phyloP scores from a whole-genome alignment of 1,140 invertebrate species.

The Gonioctena quinquepunctata region DNA sequence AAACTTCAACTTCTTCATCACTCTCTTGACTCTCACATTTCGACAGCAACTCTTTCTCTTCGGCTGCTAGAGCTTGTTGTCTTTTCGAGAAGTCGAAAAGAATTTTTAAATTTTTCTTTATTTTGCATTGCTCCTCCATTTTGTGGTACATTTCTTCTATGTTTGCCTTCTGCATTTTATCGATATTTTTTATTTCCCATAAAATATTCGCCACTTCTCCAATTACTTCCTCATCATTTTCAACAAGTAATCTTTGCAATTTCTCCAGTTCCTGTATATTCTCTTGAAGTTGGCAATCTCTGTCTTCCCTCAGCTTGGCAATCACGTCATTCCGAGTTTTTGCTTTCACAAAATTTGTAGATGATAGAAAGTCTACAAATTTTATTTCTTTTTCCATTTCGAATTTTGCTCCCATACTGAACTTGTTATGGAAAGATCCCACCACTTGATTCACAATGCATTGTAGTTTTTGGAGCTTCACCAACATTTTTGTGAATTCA shows the following conservation, averaged over 20 bases:
- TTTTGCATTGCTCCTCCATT: constrained; percentile 29
- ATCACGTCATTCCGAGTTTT: constrained; percentile 33
- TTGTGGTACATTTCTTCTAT: constrained; percentile 43
- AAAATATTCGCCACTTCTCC: constrained; percentile 38
- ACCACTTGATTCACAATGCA: constrained; percentile 39
- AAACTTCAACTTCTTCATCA: constrained; percentile 11
- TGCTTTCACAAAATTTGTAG: constrained; percentile 30
- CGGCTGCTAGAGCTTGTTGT: constrained; percentile 34
- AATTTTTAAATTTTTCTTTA: constrained; percentile 46
- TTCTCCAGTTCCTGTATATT: constrained; percentile 33
- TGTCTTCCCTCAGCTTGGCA: constrained; percentile 28
- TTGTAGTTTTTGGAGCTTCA: constrained; percentile 41
- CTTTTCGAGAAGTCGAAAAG: constrained; percentile 45
- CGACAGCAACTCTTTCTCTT: constrained; percentile 25
- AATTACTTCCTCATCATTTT: constrained; percentile 23
- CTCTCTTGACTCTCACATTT: not conserved
- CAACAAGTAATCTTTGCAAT: constrained; percentile 32
- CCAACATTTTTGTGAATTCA: constrained; percentile 39
- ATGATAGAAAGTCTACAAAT: constrained; percentile 35
- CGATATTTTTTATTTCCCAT: constrained; percentile 45
- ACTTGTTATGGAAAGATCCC: constrained; percentile 35
- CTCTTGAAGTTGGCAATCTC: constrained; percentile 33
- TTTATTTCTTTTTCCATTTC: constrained; percentile 41
- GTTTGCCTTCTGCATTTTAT: constrained; percentile 39
- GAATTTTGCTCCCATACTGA: constrained; percentile 34